phyloP scores from a whole-genome alignment of 1,140 invertebrate genomes.

The Drosophila aff. region DNA sequence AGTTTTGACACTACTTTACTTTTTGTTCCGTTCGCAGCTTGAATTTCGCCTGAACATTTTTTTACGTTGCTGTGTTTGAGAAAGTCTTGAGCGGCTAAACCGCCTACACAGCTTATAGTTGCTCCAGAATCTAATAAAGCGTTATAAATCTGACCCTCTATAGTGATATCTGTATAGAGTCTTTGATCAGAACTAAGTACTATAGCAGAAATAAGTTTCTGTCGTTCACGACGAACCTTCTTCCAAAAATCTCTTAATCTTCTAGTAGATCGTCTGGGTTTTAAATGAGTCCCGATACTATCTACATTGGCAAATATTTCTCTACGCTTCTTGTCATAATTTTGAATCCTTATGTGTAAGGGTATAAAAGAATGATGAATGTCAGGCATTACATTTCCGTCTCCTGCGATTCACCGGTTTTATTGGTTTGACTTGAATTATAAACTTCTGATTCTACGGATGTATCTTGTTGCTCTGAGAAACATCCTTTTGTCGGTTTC shows the following conservation, averaged over 20 bases:
- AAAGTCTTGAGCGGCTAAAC: background rate
- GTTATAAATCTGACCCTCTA: background rate
- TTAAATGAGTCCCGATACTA: background rate
- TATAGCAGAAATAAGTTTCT: background rate
- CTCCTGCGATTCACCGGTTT: background rate
- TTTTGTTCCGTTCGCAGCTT: background rate
- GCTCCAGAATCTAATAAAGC: background rate
- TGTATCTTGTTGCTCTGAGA: background rate
- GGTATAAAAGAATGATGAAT: background rate
- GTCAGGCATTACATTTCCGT: background rate
- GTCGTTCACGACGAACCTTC: background rate
- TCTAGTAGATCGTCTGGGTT: background rate
- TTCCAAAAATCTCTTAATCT: conserved; percentile 2
- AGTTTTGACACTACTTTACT: background rate
- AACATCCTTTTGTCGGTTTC: background rate
- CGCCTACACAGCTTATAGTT: background rate
- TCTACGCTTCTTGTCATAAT: background rate
- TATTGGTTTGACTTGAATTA: background rate
- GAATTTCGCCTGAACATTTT: background rate
- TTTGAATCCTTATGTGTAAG: background rate
- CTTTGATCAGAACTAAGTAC: background rate
- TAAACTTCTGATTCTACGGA: background rate
- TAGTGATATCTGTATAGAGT: background rate
- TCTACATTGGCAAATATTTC: background rate
- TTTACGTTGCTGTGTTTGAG: background rate